Percentiles rank a stretch among this genome's conserved stretches.
Evolutionary conservation across 2,888 invertebrate genomes (phyloP).

Genomic region (Bursaphelenchus okinawaensis): DNA sequence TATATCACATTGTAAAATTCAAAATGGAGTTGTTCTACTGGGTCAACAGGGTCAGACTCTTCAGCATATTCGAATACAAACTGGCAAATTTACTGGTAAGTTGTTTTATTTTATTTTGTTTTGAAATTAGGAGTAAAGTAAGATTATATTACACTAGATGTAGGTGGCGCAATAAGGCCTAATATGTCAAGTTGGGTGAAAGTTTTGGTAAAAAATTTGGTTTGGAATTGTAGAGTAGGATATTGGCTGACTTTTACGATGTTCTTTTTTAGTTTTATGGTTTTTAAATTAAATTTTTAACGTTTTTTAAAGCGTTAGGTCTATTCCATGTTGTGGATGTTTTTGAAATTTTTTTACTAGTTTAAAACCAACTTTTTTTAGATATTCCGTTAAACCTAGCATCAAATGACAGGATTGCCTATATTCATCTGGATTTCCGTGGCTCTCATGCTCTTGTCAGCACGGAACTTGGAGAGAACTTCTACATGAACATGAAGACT

Average conservation of each 20-base stretch:
- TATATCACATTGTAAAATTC: slow-evolving; percentile 25
- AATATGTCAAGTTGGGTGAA: neutral
- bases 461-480: slow-evolving; percentile 44
- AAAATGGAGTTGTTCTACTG: slow-evolving; percentile 31
- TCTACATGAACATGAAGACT: slow-evolving; percentile 41
- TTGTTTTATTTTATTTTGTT: too few species aligned
- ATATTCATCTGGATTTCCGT: slow-evolving; percentile 43
- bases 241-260: neutral
- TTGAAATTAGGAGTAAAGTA: too few species aligned
- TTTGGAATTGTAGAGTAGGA: neutral
- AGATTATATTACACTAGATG: neutral
- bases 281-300: neutral
- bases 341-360: neutral
- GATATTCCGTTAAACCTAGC: slow-evolving; percentile 36
- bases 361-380: neutral
- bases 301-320: neutral
- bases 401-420: slow-evolving; percentile 29
- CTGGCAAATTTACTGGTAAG: slow-evolving; percentile 22
- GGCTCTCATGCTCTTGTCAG: slow-evolving; percentile 46
- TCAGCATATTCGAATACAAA: slow-evolving; percentile 28
- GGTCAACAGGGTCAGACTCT: slow-evolving; percentile 18
- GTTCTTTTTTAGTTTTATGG: neutral
- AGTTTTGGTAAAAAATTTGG: neutral
- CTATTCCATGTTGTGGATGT: neutral
- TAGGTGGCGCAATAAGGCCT: neutral